Evolutionary conservation across 2,113 vertebrate genomes (phyloP), one percentile per base, ranked within the genome.

Genomic region (Glaucidium brasilianum): DNA sequence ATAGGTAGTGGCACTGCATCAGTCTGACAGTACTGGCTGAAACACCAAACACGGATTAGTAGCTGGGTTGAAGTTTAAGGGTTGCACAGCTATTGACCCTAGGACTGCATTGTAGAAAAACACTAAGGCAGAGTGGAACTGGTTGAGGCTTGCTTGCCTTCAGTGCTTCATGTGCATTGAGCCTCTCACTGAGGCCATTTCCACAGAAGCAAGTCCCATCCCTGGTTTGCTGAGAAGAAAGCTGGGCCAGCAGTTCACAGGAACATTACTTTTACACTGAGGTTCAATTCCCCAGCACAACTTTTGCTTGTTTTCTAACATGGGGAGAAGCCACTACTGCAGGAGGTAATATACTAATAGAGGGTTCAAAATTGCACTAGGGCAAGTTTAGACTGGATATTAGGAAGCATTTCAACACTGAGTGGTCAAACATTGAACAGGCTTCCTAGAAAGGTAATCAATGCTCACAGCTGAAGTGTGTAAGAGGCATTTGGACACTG

Each of bases 21-120:
- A 50, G 50, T 29, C 67, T 39, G 52, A 21, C 29, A 21, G 37
- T 18, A 52, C 23, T 20, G 45, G 22, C 39, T 12, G 3, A 64
- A 29, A 29, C 14, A 32, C 26, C 34, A 18, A 43, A 47, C 35
- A 30, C 0, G 2, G 56, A 15, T 30, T 22, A 35, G n/a, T 15
- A 35, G 68, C 60, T 45, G 63, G 1, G 14, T 12, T 64, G 15
- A 37, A n/a, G 11, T 3, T 6, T 14, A 34, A 27, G 39, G 6
- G 4, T 10, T 12, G 13, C 63, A 22, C 34, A 53, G 59, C 25
- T 27, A 11, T 8, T 6, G 11, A 34, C 16, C 25, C 30, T 26
- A 30, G 27, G 14, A 23, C 26, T 6, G 8, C 3, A 0, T 3
- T 21, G 6, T 2, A 52, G 43, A 23, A 50, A 43, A 18, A 27